Evolutionary conservation across 2,113 vertebrate species (phyloP).

Genomic region (Heloderma charlesbogerti): DNA sequence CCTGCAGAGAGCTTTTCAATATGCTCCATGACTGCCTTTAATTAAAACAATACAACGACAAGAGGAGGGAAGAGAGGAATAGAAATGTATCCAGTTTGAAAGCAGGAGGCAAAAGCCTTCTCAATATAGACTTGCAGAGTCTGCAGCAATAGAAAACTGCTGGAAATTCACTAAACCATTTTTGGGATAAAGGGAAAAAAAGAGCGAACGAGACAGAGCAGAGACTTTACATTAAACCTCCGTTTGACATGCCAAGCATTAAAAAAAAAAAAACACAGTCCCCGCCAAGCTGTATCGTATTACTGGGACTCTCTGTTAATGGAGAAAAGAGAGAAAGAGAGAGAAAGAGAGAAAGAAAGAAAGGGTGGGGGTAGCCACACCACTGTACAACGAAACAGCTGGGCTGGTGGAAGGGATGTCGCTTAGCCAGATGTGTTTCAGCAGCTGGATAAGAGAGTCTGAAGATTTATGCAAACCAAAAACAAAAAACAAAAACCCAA

Average conservation of each 20-base stretch:
- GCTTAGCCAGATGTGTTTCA: neutral
- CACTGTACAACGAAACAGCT: neutral
- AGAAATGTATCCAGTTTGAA: constrained; percentile 19
- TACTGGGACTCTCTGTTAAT: constrained; percentile 67
- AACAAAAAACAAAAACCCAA: neutral
- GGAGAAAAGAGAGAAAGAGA: constrained; percentile 13
- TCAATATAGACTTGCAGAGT: neutral
- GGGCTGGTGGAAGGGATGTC: neutral
- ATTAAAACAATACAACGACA: neutral
- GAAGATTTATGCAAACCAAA: neutral
- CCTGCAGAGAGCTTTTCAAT: neutral
- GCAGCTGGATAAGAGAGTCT: neutral
- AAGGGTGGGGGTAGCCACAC: neutral
- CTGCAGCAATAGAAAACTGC: constrained; percentile 41
- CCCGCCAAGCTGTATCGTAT: constrained; percentile 70
- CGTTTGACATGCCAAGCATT: constrained; percentile 58
- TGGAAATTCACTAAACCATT: constrained; percentile 31
- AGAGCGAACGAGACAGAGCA: neutral
- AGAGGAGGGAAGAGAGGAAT: neutral
- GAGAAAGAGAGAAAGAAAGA: neutral
- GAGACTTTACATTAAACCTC: constrained; percentile 69
- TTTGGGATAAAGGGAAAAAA: neutral
- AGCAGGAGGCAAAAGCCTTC: neutral
- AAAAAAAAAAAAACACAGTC: constrained; percentile 31
- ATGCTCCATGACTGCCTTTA: constrained; percentile 38